Evolutionary conservation across 2,797 vertebrate genomes (phyloP), one percentile per base, ranked within the genome.

Genomic region (Gymnopithys bicolor): DNA sequence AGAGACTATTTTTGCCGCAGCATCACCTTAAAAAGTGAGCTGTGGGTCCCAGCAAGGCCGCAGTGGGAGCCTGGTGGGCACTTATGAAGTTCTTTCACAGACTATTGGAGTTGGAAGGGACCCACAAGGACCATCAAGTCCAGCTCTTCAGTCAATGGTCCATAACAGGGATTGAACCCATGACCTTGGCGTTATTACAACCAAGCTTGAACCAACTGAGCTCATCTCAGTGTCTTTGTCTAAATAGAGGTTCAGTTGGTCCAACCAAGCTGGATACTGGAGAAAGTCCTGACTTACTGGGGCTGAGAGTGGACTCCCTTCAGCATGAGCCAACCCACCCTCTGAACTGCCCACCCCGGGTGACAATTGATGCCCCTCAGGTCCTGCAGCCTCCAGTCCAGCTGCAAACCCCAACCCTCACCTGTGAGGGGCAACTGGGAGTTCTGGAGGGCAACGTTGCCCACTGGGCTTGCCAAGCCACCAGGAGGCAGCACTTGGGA

Each of bases 281-380:
- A 55, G 27, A 41, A 79, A 78, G 46, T n/a, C 77, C 27, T 32
- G 37, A 21, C 3, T 89, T 79, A 12, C 2, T 53, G 43, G 51
- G 39, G 33, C 51, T 0, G 0, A 59, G 66, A 4, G 9, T 9
- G 52, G 58, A 5, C 13, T 77, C 53, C 23, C 21, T 64, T 66
- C 59, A 49, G 16, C 0, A 0, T 46, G 41, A 84, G 58, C 19
- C 51, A 62, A 11, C 73, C n/a, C 17, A 25, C 68, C 51, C 35
- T 3, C 41, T 37, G 33, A 64, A 46, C 7, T 51, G 39, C 49
- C 45, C 53, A 22, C 28, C 86, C 6, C 0, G 1, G 41, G 74
- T 4, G 1, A 19, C 14, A 46, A 46, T 30, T 74, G 78, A 17
- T 17, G 56, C 32, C 15, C 35, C 41, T 21, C 84, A 81, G 45